Evolutionary conservation across 2,888 invertebrate genomes (phyloP).

Genomic region (Sylvicola fuscatus): DNA sequence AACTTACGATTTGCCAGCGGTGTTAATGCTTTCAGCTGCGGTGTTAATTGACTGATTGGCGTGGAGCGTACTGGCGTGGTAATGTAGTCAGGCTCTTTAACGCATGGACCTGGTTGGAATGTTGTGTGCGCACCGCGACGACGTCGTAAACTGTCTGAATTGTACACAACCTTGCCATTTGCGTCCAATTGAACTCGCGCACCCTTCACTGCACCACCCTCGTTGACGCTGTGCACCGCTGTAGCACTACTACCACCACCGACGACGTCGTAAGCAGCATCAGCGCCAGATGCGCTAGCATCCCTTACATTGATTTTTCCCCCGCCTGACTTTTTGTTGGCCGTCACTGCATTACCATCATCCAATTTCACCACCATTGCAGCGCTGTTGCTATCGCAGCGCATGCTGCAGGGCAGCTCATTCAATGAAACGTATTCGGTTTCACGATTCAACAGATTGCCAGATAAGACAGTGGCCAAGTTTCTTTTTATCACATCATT

Average conservation of each 20-base stretch:
- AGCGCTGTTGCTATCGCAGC: conserved; percentile 8
- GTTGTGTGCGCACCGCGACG: conserved; percentile 65
- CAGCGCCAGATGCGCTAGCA: background rate
- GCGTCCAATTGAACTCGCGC: conserved; percentile 68
- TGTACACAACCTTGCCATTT: conserved; percentile 72
- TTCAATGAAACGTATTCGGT: conserved; percentile 65
- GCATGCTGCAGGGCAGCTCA: conserved; percentile 39
- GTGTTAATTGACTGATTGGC: background rate
- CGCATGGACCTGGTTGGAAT: conserved; percentile 73
- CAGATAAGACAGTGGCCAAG: conserved; percentile 35
- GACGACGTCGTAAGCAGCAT: background rate
- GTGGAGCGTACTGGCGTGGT: conserved; percentile 16
- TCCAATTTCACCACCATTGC: background rate
- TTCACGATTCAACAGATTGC: conserved; percentile 37
- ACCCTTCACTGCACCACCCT: conserved; percentile 37
- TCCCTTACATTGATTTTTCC: conserved; percentile 5
- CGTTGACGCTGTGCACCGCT: conserved; percentile 13
- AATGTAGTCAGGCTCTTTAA: conserved; percentile 36
- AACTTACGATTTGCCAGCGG: conserved; percentile 18
- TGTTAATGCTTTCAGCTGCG: too few species aligned
- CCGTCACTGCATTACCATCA: conserved; percentile 1
- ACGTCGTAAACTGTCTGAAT: conserved; percentile 64
- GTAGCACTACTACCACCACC: background rate
- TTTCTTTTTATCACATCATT: conserved; percentile 46
- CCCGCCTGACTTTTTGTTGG: conserved; percentile 1